phyloP scores from a whole-genome alignment of 1,140 invertebrate genomes.

The Drosophila subpulchrella region DNA sequence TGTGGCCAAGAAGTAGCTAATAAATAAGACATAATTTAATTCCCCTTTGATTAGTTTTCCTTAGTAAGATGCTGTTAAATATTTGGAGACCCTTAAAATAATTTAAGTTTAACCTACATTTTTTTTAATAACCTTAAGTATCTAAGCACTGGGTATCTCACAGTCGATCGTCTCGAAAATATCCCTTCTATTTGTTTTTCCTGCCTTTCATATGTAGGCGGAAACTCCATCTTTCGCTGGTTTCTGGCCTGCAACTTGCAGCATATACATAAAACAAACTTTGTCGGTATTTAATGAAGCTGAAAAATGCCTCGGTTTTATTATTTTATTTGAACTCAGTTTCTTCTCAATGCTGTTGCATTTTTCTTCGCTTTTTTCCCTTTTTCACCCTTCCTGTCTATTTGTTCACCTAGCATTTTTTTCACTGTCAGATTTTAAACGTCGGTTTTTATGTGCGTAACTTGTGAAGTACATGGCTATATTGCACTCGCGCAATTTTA shows the following conservation, averaged over 20 bases:
- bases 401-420: constrained; percentile 29
- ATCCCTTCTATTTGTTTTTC: constrained; percentile 10
- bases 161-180: not conserved
- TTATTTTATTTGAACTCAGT: constrained; percentile 64
- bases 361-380: constrained; percentile 24
- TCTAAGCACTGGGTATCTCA: not conserved
- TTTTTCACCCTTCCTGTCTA: constrained; percentile 24
- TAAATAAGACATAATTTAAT: not conserved
- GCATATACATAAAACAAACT: constrained; percentile 67
- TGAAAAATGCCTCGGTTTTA: constrained; percentile 70
- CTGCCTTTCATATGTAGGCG: constrained; percentile 13
- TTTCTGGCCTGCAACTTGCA: constrained; percentile 49
- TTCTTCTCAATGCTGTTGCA: constrained; percentile 38
- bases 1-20: not conserved
- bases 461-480: constrained; percentile 1
- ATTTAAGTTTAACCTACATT: not conserved
- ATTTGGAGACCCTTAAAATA: too few relatives aligned
- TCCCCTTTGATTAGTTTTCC: too few relatives aligned
- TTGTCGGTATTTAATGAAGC: constrained; percentile 75
- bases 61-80: too few relatives aligned
- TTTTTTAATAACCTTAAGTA: not conserved
- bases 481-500: constrained; percentile 2
- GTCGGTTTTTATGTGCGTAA: constrained; percentile 18
- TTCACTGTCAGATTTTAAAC: constrained; percentile 49
- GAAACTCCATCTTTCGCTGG: constrained; percentile 12